Percentiles rank a stretch among this genome's conserved stretches.
phyloP scores from a whole-genome alignment of 2,888 invertebrate genomes.

The Cerastis rubricosa region DNA sequence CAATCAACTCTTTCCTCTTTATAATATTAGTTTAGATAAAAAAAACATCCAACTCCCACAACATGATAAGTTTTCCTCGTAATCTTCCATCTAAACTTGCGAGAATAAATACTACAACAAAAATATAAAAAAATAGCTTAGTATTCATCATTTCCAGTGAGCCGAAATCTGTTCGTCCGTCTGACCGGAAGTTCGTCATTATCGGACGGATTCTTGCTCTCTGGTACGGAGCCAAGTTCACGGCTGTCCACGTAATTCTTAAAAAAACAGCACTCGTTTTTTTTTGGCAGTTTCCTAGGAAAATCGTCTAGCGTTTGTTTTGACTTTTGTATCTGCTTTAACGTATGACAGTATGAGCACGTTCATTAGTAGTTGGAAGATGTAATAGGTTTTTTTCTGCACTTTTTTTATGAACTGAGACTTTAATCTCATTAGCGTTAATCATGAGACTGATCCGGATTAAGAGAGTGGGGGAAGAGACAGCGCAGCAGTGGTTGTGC shows the following conservation, averaged over 20 bases:
- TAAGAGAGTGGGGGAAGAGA: background rate
- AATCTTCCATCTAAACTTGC: conserved; percentile 44
- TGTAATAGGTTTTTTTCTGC: background rate
- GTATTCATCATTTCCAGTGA: conserved; percentile 72
- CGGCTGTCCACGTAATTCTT: conserved; percentile 65
- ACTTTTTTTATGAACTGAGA: background rate
- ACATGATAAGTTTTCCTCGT: conserved; percentile 47
- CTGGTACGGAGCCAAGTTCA: conserved; percentile 83
- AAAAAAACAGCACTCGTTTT: conserved; percentile 47
- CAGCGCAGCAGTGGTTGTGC: background rate
- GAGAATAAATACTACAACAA: conserved; percentile 45
- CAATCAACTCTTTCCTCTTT: too few relatives aligned
- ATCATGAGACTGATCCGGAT: background rate
- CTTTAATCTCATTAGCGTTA: background rate
- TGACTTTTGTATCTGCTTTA: background rate
- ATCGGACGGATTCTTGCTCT: conserved; percentile 78
- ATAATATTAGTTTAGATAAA: too few relatives aligned
- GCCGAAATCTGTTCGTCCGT: conserved; percentile 62
- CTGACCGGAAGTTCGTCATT: conserved; percentile 85
- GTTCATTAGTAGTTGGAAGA: conserved; percentile 5
- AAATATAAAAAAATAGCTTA: conserved; percentile 63
- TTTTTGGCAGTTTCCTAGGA: conserved; percentile 44
- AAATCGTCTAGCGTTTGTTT: conserved; percentile 52
- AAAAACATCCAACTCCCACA: conserved; percentile 11
- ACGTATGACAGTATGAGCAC: background rate